These are phyloP conservation scores for Chromobotia macracanthus DNA, from an alignment of 2,797 vertebrate genomes.

Conservation along the genomic window DNA sequence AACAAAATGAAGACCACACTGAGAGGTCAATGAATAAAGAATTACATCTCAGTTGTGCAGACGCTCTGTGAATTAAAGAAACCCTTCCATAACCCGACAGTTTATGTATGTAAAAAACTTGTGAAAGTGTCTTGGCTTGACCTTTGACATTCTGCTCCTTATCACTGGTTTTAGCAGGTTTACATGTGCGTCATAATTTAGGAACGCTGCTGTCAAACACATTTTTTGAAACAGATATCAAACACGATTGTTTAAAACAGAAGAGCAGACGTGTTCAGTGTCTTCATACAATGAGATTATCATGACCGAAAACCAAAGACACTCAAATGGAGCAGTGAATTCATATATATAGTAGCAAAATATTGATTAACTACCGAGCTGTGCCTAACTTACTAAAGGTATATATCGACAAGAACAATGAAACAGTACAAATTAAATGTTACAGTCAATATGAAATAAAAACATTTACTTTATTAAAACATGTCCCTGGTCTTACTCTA, in stretches of 20 bases:
- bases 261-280: not conserved
- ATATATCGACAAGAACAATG: not conserved
- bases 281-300: not conserved
- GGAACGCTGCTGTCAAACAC: constrained; percentile 2
- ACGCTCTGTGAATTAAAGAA: no score
- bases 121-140: constrained; percentile 4
- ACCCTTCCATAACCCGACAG: no score
- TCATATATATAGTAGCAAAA: not conserved
- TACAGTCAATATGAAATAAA: not conserved
- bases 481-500: no score
- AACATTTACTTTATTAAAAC: not conserved
- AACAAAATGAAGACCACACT: constrained; percentile 45
- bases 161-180: not conserved
- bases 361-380: not conserved
- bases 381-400: not conserved
- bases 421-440: not conserved
- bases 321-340: not conserved
- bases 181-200: not conserved
- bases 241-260: constrained; percentile 2
- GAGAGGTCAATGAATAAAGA: constrained; percentile 35
- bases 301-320: not conserved
- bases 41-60: not conserved
- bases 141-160: not conserved
- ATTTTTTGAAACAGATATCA: no score
- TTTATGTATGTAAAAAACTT: not conserved